These are phyloP conservation scores for Malurus leucopterus DNA, from an alignment of 2,797 vertebrate species.

Conservation along the genomic window DNA sequence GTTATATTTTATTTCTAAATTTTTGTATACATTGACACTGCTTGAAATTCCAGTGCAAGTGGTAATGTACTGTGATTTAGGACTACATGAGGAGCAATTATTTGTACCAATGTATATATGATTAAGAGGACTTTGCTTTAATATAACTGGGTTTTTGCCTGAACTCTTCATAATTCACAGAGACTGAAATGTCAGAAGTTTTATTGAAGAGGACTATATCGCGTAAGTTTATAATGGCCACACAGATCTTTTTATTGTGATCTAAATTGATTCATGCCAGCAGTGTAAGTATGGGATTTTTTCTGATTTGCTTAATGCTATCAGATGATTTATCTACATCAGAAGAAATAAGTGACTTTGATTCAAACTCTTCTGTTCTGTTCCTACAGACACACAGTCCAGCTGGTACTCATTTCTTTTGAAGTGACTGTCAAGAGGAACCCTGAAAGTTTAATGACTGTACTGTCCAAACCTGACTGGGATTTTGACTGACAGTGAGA, in stretches of 20 bases:
- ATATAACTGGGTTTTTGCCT: neutral
- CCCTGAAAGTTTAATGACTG: neutral
- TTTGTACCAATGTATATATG: neutral
- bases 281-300: neutral
- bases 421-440: neutral
- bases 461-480: neutral
- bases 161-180: neutral
- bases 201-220: neutral
- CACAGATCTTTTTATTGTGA: neutral
- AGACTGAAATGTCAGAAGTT: neutral
- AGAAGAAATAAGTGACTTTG: neutral
- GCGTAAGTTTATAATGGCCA: neutral
- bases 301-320: neutral
- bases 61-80: neutral
- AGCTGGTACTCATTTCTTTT: neutral
- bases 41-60: neutral
- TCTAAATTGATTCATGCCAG: neutral
- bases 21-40: accelerated
- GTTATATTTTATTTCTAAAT: neutral
- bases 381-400: neutral
- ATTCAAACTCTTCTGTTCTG: neutral
- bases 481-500: neutral
- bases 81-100: neutral
- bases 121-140: neutral
- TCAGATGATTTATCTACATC: neutral